Percentiles rank a stretch among this genome's conserved stretches.
Evolutionary conservation across 2,113 vertebrate genomes (phyloP).

Genomic region (Gymnobelideus leadbeateri): DNA sequence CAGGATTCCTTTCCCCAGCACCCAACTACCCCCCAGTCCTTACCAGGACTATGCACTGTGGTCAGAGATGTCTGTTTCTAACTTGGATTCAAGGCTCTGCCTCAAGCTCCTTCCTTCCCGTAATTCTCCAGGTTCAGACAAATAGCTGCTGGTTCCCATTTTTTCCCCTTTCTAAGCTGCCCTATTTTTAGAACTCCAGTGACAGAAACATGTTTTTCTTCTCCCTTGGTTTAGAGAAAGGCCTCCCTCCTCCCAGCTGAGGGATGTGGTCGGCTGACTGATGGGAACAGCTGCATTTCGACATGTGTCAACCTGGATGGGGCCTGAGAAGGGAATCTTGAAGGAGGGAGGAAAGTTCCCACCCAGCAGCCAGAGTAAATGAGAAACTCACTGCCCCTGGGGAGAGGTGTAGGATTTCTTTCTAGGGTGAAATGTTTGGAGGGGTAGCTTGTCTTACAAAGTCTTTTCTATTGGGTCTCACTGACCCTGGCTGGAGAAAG

Average conservation of each 20-base stretch:
- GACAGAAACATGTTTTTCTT: slow-evolving; percentile 54
- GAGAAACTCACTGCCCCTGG: neutral
- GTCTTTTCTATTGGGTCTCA: neutral
- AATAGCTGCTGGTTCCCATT: slow-evolving; percentile 5
- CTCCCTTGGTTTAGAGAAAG: slow-evolving; percentile 38
- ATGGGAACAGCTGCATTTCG: neutral
- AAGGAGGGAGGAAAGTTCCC: rapidly evolving
- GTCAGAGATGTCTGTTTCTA: neutral
- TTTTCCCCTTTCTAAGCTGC: neutral
- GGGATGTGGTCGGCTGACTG: neutral
- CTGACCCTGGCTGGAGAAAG: neutral
- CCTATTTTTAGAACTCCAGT: slow-evolving; percentile 5
- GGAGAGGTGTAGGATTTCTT: slow-evolving; percentile 1
- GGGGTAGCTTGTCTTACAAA: neutral
- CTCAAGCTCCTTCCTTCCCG: neutral
- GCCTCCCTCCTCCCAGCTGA: neutral
- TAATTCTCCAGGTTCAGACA: neutral
- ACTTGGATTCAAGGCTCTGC: neutral
- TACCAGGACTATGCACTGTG: neutral
- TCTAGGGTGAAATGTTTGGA: neutral
- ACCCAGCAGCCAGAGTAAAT: rapidly evolving
- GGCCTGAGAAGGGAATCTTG: neutral
- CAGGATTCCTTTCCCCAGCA: neutral
- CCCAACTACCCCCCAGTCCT: neutral
- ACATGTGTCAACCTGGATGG: rapidly evolving